phyloP scores from a whole-genome alignment of 2,888 invertebrate species.

The Argynnis bischoffii region DNA sequence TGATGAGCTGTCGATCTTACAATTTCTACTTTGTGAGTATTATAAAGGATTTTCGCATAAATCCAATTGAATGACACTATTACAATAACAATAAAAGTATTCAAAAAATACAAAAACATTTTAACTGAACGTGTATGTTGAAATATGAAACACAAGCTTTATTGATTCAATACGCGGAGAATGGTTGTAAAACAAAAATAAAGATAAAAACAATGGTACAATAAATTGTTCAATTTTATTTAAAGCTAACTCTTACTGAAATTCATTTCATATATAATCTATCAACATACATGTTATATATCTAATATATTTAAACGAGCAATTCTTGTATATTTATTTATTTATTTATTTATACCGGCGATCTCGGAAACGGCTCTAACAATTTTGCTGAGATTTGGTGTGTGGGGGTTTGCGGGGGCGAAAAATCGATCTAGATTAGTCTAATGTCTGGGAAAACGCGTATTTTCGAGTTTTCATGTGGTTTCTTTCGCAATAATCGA shows the following conservation, averaged over 20 bases:
- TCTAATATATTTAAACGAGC: too few relatives aligned
- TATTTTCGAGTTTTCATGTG: too few relatives aligned
- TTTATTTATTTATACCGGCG: too few relatives aligned
- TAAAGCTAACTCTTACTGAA: neutral
- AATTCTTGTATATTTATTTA: too few relatives aligned
- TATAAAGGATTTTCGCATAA: constrained; percentile 24
- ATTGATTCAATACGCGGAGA: constrained; percentile 17
- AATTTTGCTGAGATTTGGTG: too few relatives aligned
- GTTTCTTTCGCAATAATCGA: too few relatives aligned
- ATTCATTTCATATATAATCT: too few relatives aligned
- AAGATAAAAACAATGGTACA: constrained; percentile 6
- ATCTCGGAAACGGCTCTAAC: too few relatives aligned
- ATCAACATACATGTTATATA: too few relatives aligned
- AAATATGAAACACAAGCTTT: constrained; percentile 7
- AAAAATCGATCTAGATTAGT: too few relatives aligned
- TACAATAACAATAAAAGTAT: constrained; percentile 11
- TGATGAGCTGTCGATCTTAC: constrained; percentile 18
- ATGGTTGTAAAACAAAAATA: constrained; percentile 10
- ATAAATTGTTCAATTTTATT: constrained; percentile 8
- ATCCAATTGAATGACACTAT: constrained; percentile 7
- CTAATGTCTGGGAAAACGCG: too few relatives aligned
- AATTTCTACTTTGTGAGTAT: constrained; percentile 17
- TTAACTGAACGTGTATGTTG: constrained; percentile 13
- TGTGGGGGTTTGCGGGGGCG: too few relatives aligned
- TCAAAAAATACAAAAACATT: constrained; percentile 21